Evolutionary conservation across 2,113 vertebrate genomes (phyloP), one percentile per base, ranked within the genome.

Genomic region (Pogona vitticeps): DNA sequence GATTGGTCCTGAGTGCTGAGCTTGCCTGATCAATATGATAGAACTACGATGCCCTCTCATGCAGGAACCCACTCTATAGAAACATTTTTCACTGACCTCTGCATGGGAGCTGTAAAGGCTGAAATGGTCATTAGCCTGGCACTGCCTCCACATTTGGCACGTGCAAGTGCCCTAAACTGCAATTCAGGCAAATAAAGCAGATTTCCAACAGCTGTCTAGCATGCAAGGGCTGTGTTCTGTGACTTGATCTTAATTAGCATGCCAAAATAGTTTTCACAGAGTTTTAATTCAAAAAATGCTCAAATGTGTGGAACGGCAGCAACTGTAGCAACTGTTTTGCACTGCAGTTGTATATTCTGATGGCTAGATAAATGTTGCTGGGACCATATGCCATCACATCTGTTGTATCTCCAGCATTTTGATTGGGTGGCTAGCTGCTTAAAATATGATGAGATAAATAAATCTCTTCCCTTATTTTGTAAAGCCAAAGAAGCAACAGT

Each of bases 381-480:
- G 46, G 83, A 95, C 83, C 91, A 95, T 92, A 92, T 93, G 93
- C 85, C 90, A 88, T 61, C 89, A 92, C 93, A 95, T 93, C 92
- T 94, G 93, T 90, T 91, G 73, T 80, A 70, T 89, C 85, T 86
- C 1, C 63, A 92, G 86, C 59, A 61, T 90, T 90, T 89, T 67
- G 70, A 85, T 63, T 88, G 91, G 91, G 85, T 90, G 85, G 63
- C 75, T 89, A 86, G 80, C 10, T 86, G 82, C 89, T 95, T 87
- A 89, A 88, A 83, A 92, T 89, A 79, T 92, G 86, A 91, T 92
- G 84, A 89, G 89, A 71, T 88, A 93, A 84, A 95, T 94, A 93
- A 93, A 91, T 94, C 73, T 89, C 93, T 68, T 36, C 52, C 89
- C 72, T 93, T 1, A 17, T 85, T 92, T 93, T 84, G 23, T 82